These are phyloP conservation scores for Aleiodes testaceus DNA, from an alignment of 2,888 invertebrate species.

Conservation along the genomic window DNA sequence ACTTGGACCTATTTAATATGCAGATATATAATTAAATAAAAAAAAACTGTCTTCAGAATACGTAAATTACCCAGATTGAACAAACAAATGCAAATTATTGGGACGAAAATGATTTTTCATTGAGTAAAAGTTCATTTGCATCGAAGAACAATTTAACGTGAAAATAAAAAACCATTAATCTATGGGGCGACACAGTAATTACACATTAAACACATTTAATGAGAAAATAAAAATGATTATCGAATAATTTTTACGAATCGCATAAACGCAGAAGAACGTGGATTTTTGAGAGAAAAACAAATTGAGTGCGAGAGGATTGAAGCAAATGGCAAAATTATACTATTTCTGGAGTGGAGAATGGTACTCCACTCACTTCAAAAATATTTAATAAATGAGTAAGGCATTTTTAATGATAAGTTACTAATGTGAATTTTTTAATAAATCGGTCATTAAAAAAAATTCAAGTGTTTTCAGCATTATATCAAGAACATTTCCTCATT, in stretches of 20 bases:
- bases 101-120: background rate
- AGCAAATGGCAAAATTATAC: slow-evolving; percentile 54
- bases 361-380: slow-evolving; percentile 58
- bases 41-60: background rate
- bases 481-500: too few species aligned
- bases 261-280: slow-evolving; percentile 42
- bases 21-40: background rate
- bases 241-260: slow-evolving; percentile 22
- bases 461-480: too few species aligned
- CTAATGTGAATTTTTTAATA: slow-evolving; percentile 71
- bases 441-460: slow-evolving; percentile 62
- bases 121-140: background rate
- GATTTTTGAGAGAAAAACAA: slow-evolving; percentile 47
- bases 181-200: slow-evolving; percentile 7
- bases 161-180: background rate
- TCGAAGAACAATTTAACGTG: background rate
- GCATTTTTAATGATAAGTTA: slow-evolving; percentile 71
- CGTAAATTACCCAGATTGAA: background rate
- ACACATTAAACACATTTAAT: background rate
- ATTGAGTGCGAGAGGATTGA: slow-evolving; percentile 57
- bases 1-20: too few species aligned
- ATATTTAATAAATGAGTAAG: slow-evolving; percentile 70
- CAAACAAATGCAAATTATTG: background rate
- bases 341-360: slow-evolving; percentile 58
- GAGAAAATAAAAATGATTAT: background rate